phyloP scores from a whole-genome alignment of 2,113 vertebrate species.

The Cromileptes altivelis region DNA sequence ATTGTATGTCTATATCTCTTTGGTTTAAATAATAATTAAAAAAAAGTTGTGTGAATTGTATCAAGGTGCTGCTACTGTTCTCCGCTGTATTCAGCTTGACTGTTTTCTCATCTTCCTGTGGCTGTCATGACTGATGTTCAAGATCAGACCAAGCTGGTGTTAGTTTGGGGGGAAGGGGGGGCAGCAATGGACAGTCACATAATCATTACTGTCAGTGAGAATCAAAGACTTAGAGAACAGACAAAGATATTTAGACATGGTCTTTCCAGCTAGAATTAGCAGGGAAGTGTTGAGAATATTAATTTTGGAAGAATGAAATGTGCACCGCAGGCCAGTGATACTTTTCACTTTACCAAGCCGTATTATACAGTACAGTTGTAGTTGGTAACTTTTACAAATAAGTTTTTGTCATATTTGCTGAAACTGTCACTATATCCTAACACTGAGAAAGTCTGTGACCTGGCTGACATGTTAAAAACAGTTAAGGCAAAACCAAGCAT shows the following conservation, averaged over 20 bases:
- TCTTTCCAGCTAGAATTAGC: neutral
- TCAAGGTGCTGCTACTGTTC: neutral
- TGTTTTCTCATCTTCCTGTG: neutral
- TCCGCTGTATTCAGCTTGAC: neutral
- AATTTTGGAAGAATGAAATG: constrained; percentile 5
- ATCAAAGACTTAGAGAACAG: neutral
- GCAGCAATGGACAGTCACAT: neutral
- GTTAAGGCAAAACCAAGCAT: no score
- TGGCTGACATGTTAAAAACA: no score
- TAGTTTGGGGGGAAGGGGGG: neutral
- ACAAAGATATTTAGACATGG: neutral
- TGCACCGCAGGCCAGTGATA: neutral
- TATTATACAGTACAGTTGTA: neutral
- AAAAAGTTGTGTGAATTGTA: no score
- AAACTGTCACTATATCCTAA: no score
- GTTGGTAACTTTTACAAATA: no score
- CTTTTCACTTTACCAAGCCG: neutral
- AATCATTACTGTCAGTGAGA: neutral
- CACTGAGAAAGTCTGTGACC: no score
- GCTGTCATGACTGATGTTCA: neutral
- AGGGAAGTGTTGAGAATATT: constrained; percentile 19
- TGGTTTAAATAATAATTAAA: no score
- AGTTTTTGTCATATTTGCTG: no score
- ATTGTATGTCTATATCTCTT: no score
- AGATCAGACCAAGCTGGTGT: neutral